Evolutionary conservation across 2,888 invertebrate species (phyloP).

Genomic region (Phortica magna): DNA sequence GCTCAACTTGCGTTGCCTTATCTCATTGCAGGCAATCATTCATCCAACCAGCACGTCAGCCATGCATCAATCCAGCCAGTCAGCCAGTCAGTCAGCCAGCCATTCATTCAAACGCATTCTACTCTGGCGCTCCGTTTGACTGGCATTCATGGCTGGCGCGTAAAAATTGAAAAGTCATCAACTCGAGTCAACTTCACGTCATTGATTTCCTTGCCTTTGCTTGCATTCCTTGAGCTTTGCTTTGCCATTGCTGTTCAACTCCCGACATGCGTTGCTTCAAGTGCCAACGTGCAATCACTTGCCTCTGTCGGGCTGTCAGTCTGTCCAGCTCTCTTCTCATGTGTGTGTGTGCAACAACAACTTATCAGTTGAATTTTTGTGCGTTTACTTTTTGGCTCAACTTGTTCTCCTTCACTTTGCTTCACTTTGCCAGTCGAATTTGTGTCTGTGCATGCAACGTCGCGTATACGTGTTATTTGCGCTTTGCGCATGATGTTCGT

Average conservation of each 20-base stretch:
- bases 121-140: background rate
- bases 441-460: background rate
- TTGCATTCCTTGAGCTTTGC: background rate
- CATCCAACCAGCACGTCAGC: background rate
- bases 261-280: background rate
- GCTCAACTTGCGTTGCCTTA: background rate
- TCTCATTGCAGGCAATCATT: background rate
- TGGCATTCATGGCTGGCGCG: background rate
- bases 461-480: constrained; percentile 10
- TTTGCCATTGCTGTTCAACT: background rate
- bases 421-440: background rate
- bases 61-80: background rate
- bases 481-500: background rate
- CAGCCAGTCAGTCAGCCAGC: background rate
- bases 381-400: too few relatives aligned
- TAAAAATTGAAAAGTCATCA: constrained; percentile 17
- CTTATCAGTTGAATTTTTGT: too few relatives aligned
- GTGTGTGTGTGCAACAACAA: background rate
- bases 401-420: background rate
- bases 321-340: too few relatives aligned
- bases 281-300: background rate
- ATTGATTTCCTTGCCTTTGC: background rate
- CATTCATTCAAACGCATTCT: background rate
- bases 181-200: background rate
- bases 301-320: too few relatives aligned